Conservation (phyloP, 2,888 invertebrate species). For the Sphaerophoria taeniata region DNA sequence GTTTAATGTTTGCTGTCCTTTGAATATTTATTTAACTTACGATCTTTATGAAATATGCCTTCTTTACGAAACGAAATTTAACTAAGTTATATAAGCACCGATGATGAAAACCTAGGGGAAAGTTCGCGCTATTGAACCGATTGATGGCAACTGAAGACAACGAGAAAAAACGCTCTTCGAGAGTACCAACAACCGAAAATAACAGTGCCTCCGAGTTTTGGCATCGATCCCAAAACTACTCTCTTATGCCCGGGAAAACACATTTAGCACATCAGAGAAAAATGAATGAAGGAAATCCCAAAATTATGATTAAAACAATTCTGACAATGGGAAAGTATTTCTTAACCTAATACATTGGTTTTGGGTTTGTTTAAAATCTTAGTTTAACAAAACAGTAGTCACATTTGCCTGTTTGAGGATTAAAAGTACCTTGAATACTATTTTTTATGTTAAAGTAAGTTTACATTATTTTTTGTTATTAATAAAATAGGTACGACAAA, state of each 20-base stretch:
- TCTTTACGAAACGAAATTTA: slow-evolving; percentile 66
- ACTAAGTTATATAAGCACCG: slow-evolving; percentile 73
- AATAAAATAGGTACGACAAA: slow-evolving; percentile 1
- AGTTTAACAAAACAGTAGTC: slow-evolving; percentile 1
- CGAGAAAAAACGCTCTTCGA: slow-evolving; percentile 82
- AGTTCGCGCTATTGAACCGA: slow-evolving; percentile 83
- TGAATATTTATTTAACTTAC: slow-evolving; percentile 61
- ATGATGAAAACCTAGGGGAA: slow-evolving; percentile 77
- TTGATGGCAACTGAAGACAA: slow-evolving; percentile 83
- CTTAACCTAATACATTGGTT: slow-evolving; percentile 50
- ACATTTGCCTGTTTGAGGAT: slow-evolving; percentile 25
- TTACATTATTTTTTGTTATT: background rate
- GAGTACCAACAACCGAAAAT: slow-evolving; percentile 82
- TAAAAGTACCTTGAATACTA: slow-evolving; percentile 5
- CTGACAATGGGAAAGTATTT: slow-evolving; percentile 72
- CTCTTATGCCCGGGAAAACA: slow-evolving; percentile 83
- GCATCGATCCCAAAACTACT: slow-evolving; percentile 83
- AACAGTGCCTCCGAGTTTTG: slow-evolving; percentile 82
- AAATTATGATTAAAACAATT: slow-evolving; percentile 73
- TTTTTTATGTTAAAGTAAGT: slow-evolving; percentile 1
- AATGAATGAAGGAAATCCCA: slow-evolving; percentile 74
- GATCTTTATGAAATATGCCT: slow-evolving; percentile 69
- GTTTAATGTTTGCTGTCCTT: background rate
- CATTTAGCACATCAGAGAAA: slow-evolving; percentile 81
- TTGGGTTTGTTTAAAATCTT: background rate